Percentiles rank a stretch among this genome's conserved stretches.
Conservation (phyloP, 1,140 invertebrate genomes). For the Formica selysi region DNA sequence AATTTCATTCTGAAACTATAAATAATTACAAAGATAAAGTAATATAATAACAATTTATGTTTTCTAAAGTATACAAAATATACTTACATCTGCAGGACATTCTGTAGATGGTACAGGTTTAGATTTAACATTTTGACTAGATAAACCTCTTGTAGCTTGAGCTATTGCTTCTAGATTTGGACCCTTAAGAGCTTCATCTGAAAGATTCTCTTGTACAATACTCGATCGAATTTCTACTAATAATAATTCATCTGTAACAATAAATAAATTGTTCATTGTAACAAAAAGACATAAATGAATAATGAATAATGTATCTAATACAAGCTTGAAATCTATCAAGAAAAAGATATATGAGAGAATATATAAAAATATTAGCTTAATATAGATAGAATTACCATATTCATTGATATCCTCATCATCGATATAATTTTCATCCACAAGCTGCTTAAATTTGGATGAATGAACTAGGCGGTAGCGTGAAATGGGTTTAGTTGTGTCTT, state of each 20-base stretch:
- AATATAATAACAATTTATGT: constrained; percentile 31
- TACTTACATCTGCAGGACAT: constrained; percentile 80
- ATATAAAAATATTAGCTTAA: constrained; percentile 22
- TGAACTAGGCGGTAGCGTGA: constrained; percentile 82
- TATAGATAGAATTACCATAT: constrained; percentile 76
- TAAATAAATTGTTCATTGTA: constrained; percentile 32
- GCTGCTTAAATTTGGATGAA: constrained; percentile 76
- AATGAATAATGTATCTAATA: neutral
- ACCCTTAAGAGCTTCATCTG: constrained; percentile 81
- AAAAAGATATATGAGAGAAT: neutral
- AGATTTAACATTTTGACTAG: constrained; percentile 74
- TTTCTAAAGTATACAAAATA: constrained; percentile 26
- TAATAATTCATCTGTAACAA: constrained; percentile 83
- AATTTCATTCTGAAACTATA: constrained; percentile 89
- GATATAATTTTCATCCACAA: constrained; percentile 80
- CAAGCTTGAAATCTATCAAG: constrained; percentile 1
- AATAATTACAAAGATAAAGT: constrained; percentile 49
- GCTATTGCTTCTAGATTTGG: constrained; percentile 83
- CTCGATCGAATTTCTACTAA: constrained; percentile 79
- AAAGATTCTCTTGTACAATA: constrained; percentile 73
- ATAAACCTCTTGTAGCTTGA: constrained; percentile 81
- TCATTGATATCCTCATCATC: constrained; percentile 80
- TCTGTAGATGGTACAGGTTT: constrained; percentile 74
- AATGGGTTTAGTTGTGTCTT: constrained; percentile 75
- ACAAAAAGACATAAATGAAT: neutral